Evolutionary conservation across 2,888 invertebrate genomes (phyloP), one percentile per base, ranked within the genome.

Genomic region (Keiferia lycopersicella): DNA sequence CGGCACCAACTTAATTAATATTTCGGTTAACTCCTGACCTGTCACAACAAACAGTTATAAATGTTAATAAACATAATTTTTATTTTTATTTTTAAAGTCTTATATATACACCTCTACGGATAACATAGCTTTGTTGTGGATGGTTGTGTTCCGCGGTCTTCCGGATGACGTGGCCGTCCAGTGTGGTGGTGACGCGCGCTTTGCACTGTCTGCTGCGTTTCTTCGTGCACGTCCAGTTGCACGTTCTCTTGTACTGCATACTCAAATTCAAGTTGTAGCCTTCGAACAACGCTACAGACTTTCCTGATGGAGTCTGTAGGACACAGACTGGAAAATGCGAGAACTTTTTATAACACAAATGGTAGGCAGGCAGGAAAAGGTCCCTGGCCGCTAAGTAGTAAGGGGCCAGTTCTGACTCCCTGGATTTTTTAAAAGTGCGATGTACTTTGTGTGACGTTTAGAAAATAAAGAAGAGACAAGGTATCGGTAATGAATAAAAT

Each of bases 121-220:
- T n/a, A 20, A 26, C 30, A 30, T 50, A 0, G 7, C 20, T 8
- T 26, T 53, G 22, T 12, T 12, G 30, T n/a, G 30, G 30, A 30
- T 53, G 53, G n/a, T 53, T 53, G 53, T 53, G 53, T 50, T 48
- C 48, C 18, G 18, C 18, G 18, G 0, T 20, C 20, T 50, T 18
- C 18, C 18, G 4, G 11, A 18, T 18, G 11, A 50, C 20, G 20
- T 20, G 50, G 18, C 50, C 50, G 20, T 53, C 26, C n/a, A 26
- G 26, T 26, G 53, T 26, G 53, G 53, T 30, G 53, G 30, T n/a
- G 11, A 20, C 20, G 20, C 50, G 50, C 50, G 50, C 50, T 22
- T 20, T 50, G n/a, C 50, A 50, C 18, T 22, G 4, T 8, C 18
- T 20, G 11, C 50, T 20, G 3, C 50, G 8, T 6, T 45, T 45